Evolutionary conservation across 2,797 vertebrate species (phyloP).

Genomic region (Cryptoblepharus egeriae): DNA sequence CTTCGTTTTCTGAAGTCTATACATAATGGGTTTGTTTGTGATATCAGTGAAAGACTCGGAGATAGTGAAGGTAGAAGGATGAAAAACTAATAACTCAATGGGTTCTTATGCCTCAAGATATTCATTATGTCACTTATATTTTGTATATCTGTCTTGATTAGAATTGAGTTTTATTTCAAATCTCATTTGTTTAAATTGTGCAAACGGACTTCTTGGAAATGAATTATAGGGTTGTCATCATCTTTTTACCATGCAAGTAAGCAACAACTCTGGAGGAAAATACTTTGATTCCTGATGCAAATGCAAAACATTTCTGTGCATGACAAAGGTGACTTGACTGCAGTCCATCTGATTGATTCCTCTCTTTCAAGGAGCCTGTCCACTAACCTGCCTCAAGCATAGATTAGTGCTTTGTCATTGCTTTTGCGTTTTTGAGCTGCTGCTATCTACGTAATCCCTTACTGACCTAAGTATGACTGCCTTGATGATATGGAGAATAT

Average conservation of each 20-base stretch:
- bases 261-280: neutral
- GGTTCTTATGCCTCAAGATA: conserved; percentile 36
- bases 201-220: conserved; percentile 7
- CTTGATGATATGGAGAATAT: conserved; percentile 7
- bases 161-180: conserved; percentile 29
- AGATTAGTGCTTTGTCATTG: neutral
- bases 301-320: neutral
- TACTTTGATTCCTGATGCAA: fast-evolving
- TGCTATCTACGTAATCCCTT: conserved; percentile 15
- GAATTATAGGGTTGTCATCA: neutral
- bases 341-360: conserved; percentile 2
- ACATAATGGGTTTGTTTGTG: conserved; percentile 40
- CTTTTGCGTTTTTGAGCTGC: conserved; percentile 10
- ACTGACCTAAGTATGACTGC: conserved; percentile 1
- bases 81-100: conserved; percentile 39
- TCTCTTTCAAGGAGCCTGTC: conserved; percentile 1
- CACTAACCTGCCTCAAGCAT: conserved; percentile 4
- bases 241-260: neutral
- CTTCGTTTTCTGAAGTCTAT: conserved; percentile 25
- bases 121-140: conserved; percentile 11
- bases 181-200: conserved; percentile 26
- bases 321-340: neutral
- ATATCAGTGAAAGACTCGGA: conserved; percentile 30
- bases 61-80: conserved; percentile 9
- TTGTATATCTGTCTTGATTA: neutral